These are phyloP conservation scores for Myodes glareolus DNA, from an alignment of 2,113 vertebrate species.

Conservation along the genomic window DNA sequence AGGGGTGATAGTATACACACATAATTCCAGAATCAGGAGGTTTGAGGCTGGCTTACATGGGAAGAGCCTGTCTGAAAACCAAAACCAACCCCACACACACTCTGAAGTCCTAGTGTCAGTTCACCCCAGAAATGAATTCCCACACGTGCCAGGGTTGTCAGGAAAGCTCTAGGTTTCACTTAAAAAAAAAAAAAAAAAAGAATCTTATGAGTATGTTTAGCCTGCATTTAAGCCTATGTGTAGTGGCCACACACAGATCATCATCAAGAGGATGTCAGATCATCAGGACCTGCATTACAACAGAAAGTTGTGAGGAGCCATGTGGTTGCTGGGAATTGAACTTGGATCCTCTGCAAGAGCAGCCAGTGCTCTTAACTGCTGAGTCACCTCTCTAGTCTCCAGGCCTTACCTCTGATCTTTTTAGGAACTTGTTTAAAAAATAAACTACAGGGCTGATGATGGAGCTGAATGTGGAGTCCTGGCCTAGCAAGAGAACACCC, in stretches of 20 bases:
- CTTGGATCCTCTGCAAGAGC: neutral
- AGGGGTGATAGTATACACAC: neutral
- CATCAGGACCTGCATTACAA: neutral
- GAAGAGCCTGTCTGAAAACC: neutral
- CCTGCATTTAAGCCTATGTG: neutral
- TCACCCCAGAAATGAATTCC: neutral
- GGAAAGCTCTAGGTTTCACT: neutral
- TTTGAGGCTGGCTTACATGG: neutral
- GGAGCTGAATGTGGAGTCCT: neutral
- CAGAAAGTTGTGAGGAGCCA: neutral
- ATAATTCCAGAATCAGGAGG: neutral
- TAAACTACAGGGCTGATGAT: neutral
- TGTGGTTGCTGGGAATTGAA: neutral
- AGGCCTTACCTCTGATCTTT: neutral
- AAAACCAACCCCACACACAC: neutral
- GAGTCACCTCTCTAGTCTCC: neutral
- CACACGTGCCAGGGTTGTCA: too few relatives aligned
- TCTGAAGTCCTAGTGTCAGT: neutral
- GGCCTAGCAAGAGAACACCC: neutral
- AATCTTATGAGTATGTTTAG: neutral
- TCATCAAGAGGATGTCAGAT: neutral
- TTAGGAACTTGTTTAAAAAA: neutral
- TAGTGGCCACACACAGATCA: too few relatives aligned
- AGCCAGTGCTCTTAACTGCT: neutral
- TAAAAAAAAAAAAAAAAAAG: neutral